Evolutionary conservation across 2,797 vertebrate genomes (phyloP).

Genomic region (Chaenodraco wilsoni): DNA sequence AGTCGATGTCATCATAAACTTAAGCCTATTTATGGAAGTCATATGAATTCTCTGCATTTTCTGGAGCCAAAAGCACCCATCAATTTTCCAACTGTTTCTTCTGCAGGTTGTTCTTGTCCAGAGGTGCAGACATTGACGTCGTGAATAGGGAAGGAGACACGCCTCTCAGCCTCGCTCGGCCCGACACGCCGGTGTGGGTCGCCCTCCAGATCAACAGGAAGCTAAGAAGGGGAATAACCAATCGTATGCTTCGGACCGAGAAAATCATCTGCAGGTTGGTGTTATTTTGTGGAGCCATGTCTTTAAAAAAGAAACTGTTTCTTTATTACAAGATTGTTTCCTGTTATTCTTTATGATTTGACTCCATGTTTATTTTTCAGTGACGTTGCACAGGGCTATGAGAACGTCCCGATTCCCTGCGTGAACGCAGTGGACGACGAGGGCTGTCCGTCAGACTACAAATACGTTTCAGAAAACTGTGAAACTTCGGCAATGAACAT

Average conservation of each 20-base stretch:
- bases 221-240: slow-evolving; percentile 88
- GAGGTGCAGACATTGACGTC: slow-evolving; percentile 90
- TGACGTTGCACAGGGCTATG: slow-evolving; percentile 92
- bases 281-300: neutral
- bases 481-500: slow-evolving; percentile 97
- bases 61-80: neutral
- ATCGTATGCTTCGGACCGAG: slow-evolving; percentile 88
- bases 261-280: slow-evolving; percentile 90
- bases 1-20: slow-evolving; percentile 51
- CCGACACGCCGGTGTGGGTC: slow-evolving; percentile 93
- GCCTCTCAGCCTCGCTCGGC: slow-evolving; percentile 86
- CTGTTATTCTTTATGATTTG: neutral
- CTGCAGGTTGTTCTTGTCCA: slow-evolving; percentile 90
- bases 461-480: slow-evolving; percentile 95
- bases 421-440: slow-evolving; percentile 94
- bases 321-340: neutral
- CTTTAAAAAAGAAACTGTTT: neutral
- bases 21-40: neutral
- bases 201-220: slow-evolving; percentile 93
- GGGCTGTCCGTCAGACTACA: slow-evolving; percentile 91
- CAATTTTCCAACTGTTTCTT: neutral
- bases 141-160: slow-evolving; percentile 94
- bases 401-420: slow-evolving; percentile 93
- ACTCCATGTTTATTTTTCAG: slow-evolving; percentile 63
- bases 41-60: neutral